Base-by-base conservation (phyloP, 2,888 invertebrate species). In the Megastigmus dorsalis region DNA sequence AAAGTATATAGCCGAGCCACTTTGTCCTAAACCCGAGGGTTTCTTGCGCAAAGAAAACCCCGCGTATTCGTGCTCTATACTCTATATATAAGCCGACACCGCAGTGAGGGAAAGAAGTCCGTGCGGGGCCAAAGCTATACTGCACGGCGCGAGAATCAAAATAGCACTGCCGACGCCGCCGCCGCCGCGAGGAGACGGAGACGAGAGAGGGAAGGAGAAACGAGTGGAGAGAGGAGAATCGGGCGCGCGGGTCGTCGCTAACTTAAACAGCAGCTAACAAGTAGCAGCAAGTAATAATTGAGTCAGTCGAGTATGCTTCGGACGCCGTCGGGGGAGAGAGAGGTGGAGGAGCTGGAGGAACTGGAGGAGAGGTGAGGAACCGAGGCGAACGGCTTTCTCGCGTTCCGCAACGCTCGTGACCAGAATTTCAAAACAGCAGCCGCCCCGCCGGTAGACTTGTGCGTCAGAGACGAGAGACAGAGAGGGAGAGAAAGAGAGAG, bases 251-350 rank as follows among this genome's bases (percentile, higher is more conserved):
- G 15, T 30, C 52, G 65, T 33, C 60, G 72, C 60, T 76, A 84
- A 84, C 84, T 83, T 84, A 84, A 84, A 84, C 83, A 84, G 79
- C 79, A 78, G 79, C 81, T 81, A 82, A 82, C 82, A 82, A 84
- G 82, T 82, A 82, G 82, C 80, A 79, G 82, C 81, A 81, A 82
- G 82, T 84, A 83, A 84, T 84, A 84, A 84, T 84, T 83, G 84
- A 84, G 83, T 83, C 83, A 82, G 80, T 79, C 82, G 79, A 81
- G 81, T 80, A 80, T 81, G 79, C 76, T 76, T 75, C 72, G 78
- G 77, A 76, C 76, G 75, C 63, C 54, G 65, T 54, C 62, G 59
- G 4, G 73, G 38, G 66, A 68, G 67, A 74, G 66, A 74, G 76
- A 69, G 78, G 72, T 75, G 75, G 52, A 26, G n/a, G n/a, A 52